Evolutionary conservation across 2,888 invertebrate species (phyloP), one percentile per base, ranked within the genome.

Genomic region (Eubasilissa splendida): DNA sequence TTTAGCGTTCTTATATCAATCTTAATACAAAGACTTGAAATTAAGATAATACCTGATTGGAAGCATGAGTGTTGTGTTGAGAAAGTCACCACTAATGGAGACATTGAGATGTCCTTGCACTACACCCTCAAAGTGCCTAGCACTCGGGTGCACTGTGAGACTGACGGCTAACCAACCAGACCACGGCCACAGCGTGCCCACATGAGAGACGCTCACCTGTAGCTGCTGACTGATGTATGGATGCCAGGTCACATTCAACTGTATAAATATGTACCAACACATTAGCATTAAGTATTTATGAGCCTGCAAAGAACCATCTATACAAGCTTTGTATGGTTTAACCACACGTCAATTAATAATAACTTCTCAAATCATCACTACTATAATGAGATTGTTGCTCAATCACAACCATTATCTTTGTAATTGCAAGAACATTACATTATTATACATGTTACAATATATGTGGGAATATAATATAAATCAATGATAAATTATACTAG

Each of bases 121-220:
- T 77, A 94, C 89, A 0, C 90, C 90, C 59, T 90, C 90, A 81
- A 88, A 90, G 60, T 87, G 87, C 0, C 91, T 91, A 3, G 92
- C 94, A 50, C 87, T 87, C 83, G 92, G 90, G 0, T 90, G 86
- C 0, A 94, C 93, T 0, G 89, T 88, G 84, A 90, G 88, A 80
- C 88, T 88, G 54, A 99, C 93, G 1, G 97, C 97, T 85, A 99
- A 88, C 95, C 96, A 99, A 0, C 99, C 99, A 1, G 97, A 96
- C 98, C 98, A 99, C 0, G 99, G 99, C 98, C 98, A 99, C 77
- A 99, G 89, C 58, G 95, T 91, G 84, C 93, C 93, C 11, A 96
- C 96, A 89, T 95, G 92, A 4, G 95, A 92, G 78, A 96, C 92
- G 0, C 96, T 92, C 54, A 96, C 93, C 76, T 97, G 94, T 63